Evolutionary conservation across 2,797 vertebrate species (phyloP).

Genomic region (Neopelma chrysocephalum): DNA sequence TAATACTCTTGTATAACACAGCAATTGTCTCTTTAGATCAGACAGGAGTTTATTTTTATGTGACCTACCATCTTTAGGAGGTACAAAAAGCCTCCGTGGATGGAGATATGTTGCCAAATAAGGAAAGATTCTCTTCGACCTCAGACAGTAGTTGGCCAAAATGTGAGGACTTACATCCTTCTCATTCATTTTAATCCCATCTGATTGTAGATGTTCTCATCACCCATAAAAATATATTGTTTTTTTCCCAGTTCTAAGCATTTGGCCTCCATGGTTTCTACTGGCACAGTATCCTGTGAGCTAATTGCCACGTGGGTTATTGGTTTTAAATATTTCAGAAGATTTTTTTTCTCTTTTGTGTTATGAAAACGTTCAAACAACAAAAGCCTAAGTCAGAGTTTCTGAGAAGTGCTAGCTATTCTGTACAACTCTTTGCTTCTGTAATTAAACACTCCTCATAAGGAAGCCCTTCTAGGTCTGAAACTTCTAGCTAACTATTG

Average conservation of each 20-base stretch:
- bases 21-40: not conserved
- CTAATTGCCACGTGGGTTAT: not conserved
- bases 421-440: not conserved
- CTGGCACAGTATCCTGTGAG: not conserved
- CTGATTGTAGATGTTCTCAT: not conserved
- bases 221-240: not conserved
- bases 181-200: not conserved
- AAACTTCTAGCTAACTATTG: not conserved
- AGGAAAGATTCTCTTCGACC: not conserved
- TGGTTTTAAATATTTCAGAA: not conserved
- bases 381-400: not conserved
- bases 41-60: not conserved
- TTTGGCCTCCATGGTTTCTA: not conserved
- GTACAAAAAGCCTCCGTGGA: not conserved
- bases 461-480: not conserved
- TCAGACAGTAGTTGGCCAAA: not conserved
- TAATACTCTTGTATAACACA: not conserved
- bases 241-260: not conserved
- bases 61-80: not conserved
- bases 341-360: not conserved
- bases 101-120: slow-evolving; percentile 8
- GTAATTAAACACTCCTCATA: not conserved
- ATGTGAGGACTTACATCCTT: not conserved
- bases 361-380: not conserved
- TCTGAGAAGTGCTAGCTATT: not conserved